Conservation (phyloP, 2,888 invertebrate species). For the Siphlonurus alternatus region DNA sequence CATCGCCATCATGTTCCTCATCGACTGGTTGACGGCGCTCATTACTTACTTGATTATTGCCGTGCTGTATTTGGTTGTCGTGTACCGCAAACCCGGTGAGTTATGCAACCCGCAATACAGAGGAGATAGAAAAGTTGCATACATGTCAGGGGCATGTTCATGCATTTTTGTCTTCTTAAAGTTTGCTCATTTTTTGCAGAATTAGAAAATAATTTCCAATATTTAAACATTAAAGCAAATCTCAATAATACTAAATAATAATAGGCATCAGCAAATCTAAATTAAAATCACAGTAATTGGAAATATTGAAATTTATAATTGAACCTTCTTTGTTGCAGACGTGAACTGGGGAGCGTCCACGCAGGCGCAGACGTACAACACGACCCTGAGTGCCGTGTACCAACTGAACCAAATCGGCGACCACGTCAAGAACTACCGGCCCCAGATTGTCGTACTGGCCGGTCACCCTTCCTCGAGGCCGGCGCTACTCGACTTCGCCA, state of each 20-base stretch:
- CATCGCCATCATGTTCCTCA: conserved; percentile 82
- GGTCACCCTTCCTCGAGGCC: conserved; percentile 74
- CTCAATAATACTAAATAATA: no score
- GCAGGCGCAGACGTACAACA: conserved; percentile 90
- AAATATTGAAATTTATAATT: not conserved
- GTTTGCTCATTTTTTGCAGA: no score
- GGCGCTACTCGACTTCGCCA: conserved; percentile 77
- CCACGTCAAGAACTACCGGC: conserved; percentile 95
- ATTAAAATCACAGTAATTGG: no score
- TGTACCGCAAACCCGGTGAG: conserved; percentile 78
- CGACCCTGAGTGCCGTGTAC: conserved; percentile 70
- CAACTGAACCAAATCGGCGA: conserved; percentile 66
- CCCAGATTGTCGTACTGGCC: conserved; percentile 73
- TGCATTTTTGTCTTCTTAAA: no score
- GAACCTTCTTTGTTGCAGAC: conserved; percentile 32
- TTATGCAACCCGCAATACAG: not conserved
- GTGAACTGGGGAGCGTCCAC: conserved; percentile 97
- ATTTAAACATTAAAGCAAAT: no score
- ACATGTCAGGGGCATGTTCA: not conserved
- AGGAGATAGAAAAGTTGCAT: not conserved
- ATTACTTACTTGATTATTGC: conserved; percentile 76
- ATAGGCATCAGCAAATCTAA: no score
- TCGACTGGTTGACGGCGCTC: conserved; percentile 85
- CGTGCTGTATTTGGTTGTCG: conserved; percentile 80
- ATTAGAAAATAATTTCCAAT: no score